phyloP scores from a whole-genome alignment of 2,888 invertebrate genomes.

The Hoplodrina ambigua region DNA sequence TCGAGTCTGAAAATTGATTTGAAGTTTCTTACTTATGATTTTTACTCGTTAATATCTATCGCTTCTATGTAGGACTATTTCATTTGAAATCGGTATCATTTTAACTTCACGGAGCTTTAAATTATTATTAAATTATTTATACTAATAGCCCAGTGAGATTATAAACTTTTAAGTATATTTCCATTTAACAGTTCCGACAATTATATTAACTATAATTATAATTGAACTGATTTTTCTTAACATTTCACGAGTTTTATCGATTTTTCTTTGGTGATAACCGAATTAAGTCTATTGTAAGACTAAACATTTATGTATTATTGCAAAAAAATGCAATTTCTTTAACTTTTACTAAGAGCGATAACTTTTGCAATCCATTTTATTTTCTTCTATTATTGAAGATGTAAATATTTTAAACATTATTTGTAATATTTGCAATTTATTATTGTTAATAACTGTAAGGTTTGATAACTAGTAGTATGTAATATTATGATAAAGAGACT shows the following conservation, averaged over 20 bases:
- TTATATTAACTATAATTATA: conserved; percentile 65
- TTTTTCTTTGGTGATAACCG: conserved; percentile 60
- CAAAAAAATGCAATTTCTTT: conserved; percentile 55
- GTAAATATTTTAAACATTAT: conserved; percentile 89
- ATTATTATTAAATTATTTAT: conserved; percentile 72
- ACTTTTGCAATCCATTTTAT: conserved; percentile 60
- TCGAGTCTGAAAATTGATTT: conserved; percentile 69
- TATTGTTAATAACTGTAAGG: conserved; percentile 85
- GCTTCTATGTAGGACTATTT: conserved; percentile 64
- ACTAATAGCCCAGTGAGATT: conserved; percentile 82
- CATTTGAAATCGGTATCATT: conserved; percentile 57
- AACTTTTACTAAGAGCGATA: conserved; percentile 49
- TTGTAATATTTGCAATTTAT: conserved; percentile 86
- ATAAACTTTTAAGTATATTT: conserved; percentile 64
- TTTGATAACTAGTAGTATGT: conserved; percentile 84
- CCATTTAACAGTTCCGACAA: conserved; percentile 64
- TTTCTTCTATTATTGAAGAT: conserved; percentile 82
- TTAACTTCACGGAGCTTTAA: conserved; percentile 73
- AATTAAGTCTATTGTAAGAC: conserved; percentile 58
- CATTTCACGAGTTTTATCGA: conserved; percentile 57
- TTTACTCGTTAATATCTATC: conserved; percentile 63
- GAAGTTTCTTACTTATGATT: conserved; percentile 70
- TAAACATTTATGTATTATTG: conserved; percentile 53
- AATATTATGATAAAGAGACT: conserved; percentile 87
- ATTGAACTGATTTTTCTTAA: conserved; percentile 62